Evolutionary conservation across 53 echinoderm and acorn worm species (phyloP).

Genomic region (Stichopus horrens): DNA sequence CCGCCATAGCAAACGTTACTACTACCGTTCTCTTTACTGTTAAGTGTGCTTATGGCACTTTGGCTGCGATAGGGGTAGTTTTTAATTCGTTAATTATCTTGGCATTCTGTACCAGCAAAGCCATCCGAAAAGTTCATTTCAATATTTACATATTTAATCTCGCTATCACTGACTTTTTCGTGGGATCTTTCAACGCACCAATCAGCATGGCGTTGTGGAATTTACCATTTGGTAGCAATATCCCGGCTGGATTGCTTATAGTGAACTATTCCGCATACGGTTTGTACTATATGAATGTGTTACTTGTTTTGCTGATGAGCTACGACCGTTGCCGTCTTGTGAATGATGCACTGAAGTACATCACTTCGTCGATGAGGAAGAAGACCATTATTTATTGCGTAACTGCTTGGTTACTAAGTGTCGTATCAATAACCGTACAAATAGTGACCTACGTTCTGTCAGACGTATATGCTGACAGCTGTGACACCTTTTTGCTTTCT

Average conservation of each 20-base stretch:
- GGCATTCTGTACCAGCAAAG: background rate
- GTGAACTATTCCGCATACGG: background rate
- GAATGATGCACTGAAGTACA: background rate
- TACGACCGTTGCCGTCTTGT: conserved; percentile 18
- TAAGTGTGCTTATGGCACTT: background rate
- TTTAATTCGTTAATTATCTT: background rate
- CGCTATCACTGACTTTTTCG: background rate
- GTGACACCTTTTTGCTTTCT: background rate
- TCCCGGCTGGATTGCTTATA: background rate
- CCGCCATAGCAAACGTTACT: too few species aligned
- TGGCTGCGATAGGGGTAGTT: background rate
- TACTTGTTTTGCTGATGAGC: background rate
- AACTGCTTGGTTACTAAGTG: background rate
- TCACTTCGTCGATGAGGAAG: background rate
- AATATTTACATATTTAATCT: conserved; percentile 32
- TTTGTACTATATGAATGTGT: background rate
- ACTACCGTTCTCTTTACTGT: too few species aligned
- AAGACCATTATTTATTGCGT: background rate
- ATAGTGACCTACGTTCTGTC: background rate
- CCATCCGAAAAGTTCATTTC: background rate
- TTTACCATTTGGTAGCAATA: background rate
- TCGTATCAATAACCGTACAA: background rate
- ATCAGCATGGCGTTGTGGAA: background rate
- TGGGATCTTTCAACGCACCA: background rate
- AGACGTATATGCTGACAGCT: background rate